Conservation (phyloP, 1,140 invertebrate genomes). For the Coptotermes formosanus region DNA sequence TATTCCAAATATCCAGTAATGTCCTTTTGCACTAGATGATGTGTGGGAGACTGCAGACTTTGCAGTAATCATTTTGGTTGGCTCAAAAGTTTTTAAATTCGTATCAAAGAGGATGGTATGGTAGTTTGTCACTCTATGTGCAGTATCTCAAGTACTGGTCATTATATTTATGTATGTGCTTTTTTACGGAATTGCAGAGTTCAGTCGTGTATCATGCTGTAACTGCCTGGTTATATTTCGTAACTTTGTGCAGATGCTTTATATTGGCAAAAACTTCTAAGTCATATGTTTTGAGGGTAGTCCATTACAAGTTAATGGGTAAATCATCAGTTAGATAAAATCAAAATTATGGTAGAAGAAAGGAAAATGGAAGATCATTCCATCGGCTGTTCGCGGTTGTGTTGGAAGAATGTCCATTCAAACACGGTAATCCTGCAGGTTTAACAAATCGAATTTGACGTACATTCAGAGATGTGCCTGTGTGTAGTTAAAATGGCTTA, state of each 20-base stretch:
- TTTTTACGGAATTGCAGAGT: not conserved
- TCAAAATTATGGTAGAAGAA: too few relatives aligned
- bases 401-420: too few relatives aligned
- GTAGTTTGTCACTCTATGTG: not conserved
- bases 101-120: not conserved
- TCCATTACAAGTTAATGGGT: too few relatives aligned
- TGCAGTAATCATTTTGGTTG: slow-evolving; percentile 18
- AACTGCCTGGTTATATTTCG: not conserved
- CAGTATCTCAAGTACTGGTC: not conserved
- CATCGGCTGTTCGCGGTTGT: too few relatives aligned
- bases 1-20: not conserved
- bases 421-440: too few relatives aligned
- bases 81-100: not conserved
- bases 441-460: too few relatives aligned
- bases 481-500: not conserved
- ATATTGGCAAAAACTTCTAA: not conserved
- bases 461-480: not conserved
- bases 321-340: too few relatives aligned
- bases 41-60: not conserved
- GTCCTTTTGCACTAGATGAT: not conserved
- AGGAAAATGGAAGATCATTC: too few relatives aligned
- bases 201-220: not conserved
- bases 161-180: not conserved
- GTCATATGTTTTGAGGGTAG: too few relatives aligned
- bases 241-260: not conserved